Base-by-base conservation (phyloP, 1,140 invertebrate genomes). In the Euborellia annulipes region DNA sequence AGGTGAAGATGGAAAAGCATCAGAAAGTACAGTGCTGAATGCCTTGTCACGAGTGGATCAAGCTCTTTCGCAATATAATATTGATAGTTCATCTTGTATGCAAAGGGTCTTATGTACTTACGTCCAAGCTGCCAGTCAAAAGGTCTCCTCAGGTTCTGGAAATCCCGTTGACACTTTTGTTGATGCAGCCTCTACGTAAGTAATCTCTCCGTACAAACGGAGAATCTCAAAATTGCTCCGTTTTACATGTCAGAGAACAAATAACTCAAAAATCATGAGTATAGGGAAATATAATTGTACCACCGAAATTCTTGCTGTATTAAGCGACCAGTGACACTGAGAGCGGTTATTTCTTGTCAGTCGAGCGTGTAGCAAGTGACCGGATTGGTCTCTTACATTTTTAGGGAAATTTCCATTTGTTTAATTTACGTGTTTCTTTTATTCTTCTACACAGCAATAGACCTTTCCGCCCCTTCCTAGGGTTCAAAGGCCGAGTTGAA, bases 71-170 rank as follows among this genome's bases (percentile, higher is more conserved):
- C 70, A 77, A 47, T 73, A 85, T 50, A 79, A 84, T 46, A 78
- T 87, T 19, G 82, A 87, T 55, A 81, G 81, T 0, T 75, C 75
- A 1, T 76, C 75, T 7, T 87, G 84, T 54, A 74, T 82, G 68
- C 82, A 85, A 60, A 71, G 82, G 36, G 70, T 81, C 3, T 70
- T 82, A 11, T 87, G 84, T 50, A 76, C 76, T 1, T 83, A 83
- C 54, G 71, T 84, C 2, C 74, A 80, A 47, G 69, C 76, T 17
- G 76, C 80, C 0, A 71, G 58, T 0, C 47, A 73, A 40, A 76
- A 75, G 43, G 66, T 73, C 51, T 60, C 71, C 37, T 61, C 68
- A 8, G 75, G 75, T 0, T 70, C 73, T 41, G 67, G 71, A 0
- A 76, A 74, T 2, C 71, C 76, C 8, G 64, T 82, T 20, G 78